Percentiles rank a stretch among this genome's conserved stretches.
Conservation (phyloP, 2,888 invertebrate genomes). For the Calameuta pallipes region DNA sequence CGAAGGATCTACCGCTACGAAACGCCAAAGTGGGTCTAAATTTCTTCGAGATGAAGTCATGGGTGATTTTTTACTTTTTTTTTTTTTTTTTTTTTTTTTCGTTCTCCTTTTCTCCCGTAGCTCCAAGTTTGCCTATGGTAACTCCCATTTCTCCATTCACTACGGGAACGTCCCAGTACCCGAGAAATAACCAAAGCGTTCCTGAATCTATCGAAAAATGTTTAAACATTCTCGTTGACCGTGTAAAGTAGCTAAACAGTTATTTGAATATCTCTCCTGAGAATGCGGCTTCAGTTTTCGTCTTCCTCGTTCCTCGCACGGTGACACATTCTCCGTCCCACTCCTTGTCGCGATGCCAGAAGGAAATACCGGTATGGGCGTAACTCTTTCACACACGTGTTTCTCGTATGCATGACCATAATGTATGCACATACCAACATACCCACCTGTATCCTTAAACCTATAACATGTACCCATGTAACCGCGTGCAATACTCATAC, state of each 20-base stretch:
- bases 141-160: too few relatives aligned
- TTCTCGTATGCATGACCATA: neutral
- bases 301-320: neutral
- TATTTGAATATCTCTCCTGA: neutral
- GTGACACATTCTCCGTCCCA: neutral
- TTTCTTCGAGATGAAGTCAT: conserved; percentile 6
- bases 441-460: neutral
- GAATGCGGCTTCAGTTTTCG: neutral
- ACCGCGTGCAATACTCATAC: conserved; percentile 17
- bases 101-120: neutral
- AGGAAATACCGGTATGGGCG: neutral
- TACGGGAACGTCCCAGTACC: too few relatives aligned
- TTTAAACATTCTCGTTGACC: too few relatives aligned
- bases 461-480: neutral
- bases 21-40: neutral
- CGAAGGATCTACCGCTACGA: neutral
- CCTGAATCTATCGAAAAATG: too few relatives aligned
- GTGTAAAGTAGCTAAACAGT: too few relatives aligned
- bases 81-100: neutral
- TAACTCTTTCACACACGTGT: neutral
- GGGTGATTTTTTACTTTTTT: neutral
- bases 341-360: neutral
- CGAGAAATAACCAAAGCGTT: too few relatives aligned
- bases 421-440: neutral
- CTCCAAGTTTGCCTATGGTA: neutral